A percentile compares a stretch with the other conserved stretches of the same genome.
These are phyloP conservation scores for Anoura caudifer DNA, from an alignment of 2,113 vertebrate species.

Conservation along the genomic window DNA sequence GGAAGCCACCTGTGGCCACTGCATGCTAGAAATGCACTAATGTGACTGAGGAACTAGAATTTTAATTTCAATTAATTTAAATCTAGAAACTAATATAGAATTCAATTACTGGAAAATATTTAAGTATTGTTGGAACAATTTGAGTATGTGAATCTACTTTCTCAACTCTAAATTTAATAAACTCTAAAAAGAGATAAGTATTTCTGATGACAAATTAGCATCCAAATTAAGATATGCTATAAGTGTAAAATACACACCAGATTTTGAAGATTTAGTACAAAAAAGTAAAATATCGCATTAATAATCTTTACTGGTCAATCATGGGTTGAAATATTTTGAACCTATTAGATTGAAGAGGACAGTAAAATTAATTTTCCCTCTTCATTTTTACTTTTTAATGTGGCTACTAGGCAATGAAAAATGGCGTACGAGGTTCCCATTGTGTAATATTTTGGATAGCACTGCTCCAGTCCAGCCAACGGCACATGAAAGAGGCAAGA, in stretches of 20 bases:
- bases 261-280: background rate
- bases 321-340: background rate
- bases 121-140: background rate
- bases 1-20: background rate
- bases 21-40: background rate
- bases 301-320: background rate
- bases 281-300: background rate
- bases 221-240: conserved; percentile 2
- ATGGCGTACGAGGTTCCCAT: background rate
- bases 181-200: conserved; percentile 1
- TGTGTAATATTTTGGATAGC: background rate
- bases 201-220: conserved; percentile 33
- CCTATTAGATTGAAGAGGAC: background rate
- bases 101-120: background rate
- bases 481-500: background rate
- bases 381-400: conserved; percentile 8
- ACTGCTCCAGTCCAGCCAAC: background rate
- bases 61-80: conserved; percentile 22
- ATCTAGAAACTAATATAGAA: background rate
- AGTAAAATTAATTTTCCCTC: background rate
- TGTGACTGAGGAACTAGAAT: background rate
- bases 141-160: background rate
- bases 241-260: background rate
- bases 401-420: background rate
- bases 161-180: conserved; percentile 15